phyloP scores from a whole-genome alignment of 2,797 vertebrate genomes.

The Synaphobranchus kaupii region DNA sequence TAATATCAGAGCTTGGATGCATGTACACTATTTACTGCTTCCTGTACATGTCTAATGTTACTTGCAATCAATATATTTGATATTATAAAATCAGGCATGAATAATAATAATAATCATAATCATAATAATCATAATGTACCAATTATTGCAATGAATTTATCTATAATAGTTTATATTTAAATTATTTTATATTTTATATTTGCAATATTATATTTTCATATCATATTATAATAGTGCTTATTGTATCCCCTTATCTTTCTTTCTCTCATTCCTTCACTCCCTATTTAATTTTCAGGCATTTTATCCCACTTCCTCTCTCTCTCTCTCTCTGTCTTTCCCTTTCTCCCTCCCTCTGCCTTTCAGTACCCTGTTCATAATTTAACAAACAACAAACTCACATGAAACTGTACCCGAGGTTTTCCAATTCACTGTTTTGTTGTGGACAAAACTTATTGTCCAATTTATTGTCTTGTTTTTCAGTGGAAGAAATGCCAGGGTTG shows the following conservation, averaged over 20 bases:
- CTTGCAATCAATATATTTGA: background rate
- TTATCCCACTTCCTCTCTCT: background rate
- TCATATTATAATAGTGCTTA: background rate
- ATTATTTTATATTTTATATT: background rate
- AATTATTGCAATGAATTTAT: background rate
- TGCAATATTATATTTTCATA: background rate
- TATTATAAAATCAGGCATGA: background rate
- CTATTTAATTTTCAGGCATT: constrained; percentile 4
- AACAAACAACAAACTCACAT: background rate
- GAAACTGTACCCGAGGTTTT: background rate
- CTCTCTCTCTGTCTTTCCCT: background rate
- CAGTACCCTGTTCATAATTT: background rate
- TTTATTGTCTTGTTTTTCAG: background rate
- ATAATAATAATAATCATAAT: background rate
- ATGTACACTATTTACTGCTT: background rate
- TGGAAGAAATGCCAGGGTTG: background rate
- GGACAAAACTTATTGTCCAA: background rate
- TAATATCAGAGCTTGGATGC: background rate
- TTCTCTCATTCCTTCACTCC: background rate
- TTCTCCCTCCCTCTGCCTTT: background rate
- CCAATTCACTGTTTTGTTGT: background rate
- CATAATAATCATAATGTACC: background rate
- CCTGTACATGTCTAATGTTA: background rate
- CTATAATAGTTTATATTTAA: background rate
- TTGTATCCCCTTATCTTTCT: background rate